phyloP scores from a whole-genome alignment of 2,113 vertebrate species.

The Eublepharis macularius region DNA sequence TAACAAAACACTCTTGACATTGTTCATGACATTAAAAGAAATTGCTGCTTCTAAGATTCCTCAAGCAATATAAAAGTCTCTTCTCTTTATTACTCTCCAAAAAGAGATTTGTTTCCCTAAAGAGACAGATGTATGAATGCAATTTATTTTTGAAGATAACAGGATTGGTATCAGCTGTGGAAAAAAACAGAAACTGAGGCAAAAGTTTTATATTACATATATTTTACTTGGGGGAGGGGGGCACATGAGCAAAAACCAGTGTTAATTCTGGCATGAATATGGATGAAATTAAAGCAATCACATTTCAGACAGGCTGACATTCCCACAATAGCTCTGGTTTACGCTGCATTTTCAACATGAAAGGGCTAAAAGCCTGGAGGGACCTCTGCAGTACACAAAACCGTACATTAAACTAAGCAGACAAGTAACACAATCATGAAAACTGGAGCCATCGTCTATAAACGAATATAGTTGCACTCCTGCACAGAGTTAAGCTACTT shows the following conservation, averaged over 20 bases:
- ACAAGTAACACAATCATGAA: constrained; percentile 19
- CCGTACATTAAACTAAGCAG: constrained; percentile 18
- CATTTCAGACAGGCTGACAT: constrained; percentile 6
- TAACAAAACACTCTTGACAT: constrained; percentile 23
- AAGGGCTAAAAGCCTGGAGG: constrained; percentile 16
- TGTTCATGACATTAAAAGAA: neutral
- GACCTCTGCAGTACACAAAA: neutral
- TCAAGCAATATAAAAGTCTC: constrained; percentile 27
- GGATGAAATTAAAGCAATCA: constrained; percentile 4
- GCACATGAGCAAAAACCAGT: neutral
- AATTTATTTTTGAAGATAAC: neutral
- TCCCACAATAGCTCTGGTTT: neutral
- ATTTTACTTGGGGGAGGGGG: neutral
- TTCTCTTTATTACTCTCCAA: constrained; percentile 4
- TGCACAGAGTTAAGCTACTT: neutral
- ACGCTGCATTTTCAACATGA: neutral
- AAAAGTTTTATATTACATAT: constrained; percentile 4
- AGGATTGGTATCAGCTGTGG: neutral
- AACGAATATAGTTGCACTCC: neutral
- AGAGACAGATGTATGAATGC: neutral
- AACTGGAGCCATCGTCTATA: constrained; percentile 5
- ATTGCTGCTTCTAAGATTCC: neutral
- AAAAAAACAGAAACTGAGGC: neutral
- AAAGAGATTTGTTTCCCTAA: constrained; percentile 8
- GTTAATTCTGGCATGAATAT: constrained; percentile 5